phyloP scores from a whole-genome alignment of 2,797 vertebrate species.

The Coendou prehensilis region DNA sequence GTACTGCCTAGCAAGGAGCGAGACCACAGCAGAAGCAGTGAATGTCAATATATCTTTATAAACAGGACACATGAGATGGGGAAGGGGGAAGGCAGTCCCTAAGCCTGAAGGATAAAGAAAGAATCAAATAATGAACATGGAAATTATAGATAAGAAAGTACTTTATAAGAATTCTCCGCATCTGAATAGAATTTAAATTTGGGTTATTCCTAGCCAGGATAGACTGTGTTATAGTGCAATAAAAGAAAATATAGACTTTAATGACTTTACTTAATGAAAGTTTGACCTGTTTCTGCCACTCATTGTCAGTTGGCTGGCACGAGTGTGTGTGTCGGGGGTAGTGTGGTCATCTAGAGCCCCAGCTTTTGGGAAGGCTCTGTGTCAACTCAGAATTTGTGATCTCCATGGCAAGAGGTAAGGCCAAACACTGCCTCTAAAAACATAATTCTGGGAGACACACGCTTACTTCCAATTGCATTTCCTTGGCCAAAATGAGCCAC shows the following conservation, averaged over 20 bases:
- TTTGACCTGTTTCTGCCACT: not conserved
- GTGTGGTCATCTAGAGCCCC: not conserved
- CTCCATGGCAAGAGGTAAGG: not conserved
- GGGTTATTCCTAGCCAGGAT: not conserved
- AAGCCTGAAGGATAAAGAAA: not conserved
- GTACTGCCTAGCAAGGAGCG: not conserved
- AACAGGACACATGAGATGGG: not conserved
- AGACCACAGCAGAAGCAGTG: not conserved
- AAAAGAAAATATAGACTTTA: not conserved
- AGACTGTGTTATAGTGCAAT: not conserved
- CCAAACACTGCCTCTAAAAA: not conserved
- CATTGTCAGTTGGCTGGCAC: not conserved
- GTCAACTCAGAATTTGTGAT: not conserved
- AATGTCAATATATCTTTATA: not conserved
- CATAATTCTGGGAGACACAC: not conserved
- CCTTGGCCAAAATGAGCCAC: not conserved
- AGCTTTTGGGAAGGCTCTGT: accelerated
- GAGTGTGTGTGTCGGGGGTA: not conserved
- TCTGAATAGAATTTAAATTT: not conserved
- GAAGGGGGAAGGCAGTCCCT: too few species aligned
- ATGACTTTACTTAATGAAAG: not conserved
- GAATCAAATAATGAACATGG: not conserved
- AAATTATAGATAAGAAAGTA: not conserved
- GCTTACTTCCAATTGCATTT: not conserved
- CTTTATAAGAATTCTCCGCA: not conserved